Conservation (phyloP, 2,797 vertebrate genomes). For the Anguilla anguilla region DNA sequence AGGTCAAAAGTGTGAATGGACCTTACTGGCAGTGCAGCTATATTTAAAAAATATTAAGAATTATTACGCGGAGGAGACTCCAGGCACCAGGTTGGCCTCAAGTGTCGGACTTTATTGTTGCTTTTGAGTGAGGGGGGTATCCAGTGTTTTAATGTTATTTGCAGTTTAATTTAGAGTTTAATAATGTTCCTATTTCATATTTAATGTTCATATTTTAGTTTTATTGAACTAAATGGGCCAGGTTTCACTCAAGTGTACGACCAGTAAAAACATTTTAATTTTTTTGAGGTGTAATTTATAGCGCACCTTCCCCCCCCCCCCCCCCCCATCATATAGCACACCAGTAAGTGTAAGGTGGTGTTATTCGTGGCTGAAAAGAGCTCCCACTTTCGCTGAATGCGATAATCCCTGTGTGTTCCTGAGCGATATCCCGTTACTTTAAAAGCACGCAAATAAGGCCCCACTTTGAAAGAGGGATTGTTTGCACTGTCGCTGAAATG, state of each 20-base stretch:
- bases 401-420: neutral
- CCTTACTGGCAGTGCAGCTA: slow-evolving; percentile 26
- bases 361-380: neutral
- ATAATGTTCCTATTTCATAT: neutral
- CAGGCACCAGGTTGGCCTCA: neutral
- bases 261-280: neutral
- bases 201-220: too few species aligned
- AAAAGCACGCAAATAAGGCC: slow-evolving; percentile 22
- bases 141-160: neutral
- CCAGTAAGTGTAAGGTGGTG: neutral
- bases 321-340: neutral
- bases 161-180: neutral
- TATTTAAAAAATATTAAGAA: slow-evolving; percentile 70
- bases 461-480: slow-evolving; percentile 23
- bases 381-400: neutral
- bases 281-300: neutral
- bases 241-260: neutral
- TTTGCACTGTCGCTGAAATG: slow-evolving; percentile 30
- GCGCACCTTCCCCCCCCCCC: neutral
- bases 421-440: neutral
- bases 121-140: neutral
- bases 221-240: neutral
- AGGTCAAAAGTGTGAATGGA: slow-evolving; percentile 55
- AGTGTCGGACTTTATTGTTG: neutral
- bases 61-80: slow-evolving; percentile 61